Percentiles rank a stretch among this genome's conserved stretches.
These are phyloP conservation scores for Saguinus imperator DNA, from an alignment of 2,113 vertebrate genomes.

Conservation along the genomic window DNA sequence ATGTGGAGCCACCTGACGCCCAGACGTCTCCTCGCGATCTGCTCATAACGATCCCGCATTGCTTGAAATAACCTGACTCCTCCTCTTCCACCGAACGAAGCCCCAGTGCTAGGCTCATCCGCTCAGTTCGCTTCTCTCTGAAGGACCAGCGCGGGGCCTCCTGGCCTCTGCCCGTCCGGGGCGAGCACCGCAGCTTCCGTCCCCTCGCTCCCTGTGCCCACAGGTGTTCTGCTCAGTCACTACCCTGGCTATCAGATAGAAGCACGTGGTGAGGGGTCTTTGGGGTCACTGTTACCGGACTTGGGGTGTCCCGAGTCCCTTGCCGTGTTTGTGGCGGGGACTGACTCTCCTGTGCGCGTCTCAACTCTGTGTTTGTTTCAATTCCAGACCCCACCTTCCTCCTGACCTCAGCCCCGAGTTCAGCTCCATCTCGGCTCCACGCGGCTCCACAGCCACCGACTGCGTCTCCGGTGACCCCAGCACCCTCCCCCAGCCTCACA, in stretches of 20 bases:
- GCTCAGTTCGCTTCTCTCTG: background rate
- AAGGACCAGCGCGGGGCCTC: background rate
- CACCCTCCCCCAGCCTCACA: background rate
- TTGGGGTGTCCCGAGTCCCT: background rate
- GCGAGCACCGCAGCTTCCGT: rapidly evolving
- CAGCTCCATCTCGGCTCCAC: rapidly evolving
- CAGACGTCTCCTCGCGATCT: background rate
- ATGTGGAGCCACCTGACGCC: background rate
- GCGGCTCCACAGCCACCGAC: background rate
- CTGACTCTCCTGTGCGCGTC: background rate
- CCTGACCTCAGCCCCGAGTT: background rate
- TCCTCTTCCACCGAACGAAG: background rate
- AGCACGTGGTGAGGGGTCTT: rapidly evolving
- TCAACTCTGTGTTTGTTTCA: background rate
- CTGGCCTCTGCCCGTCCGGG: background rate
- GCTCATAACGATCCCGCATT: rapidly evolving
- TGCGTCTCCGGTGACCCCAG: rapidly evolving
- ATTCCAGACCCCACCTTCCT: background rate
- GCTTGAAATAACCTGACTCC: background rate
- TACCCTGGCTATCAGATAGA: background rate
- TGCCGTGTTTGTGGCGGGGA: background rate
- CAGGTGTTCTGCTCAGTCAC: background rate
- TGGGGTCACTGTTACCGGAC: background rate
- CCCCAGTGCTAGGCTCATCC: rapidly evolving
- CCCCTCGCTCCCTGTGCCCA: background rate